Percentiles rank a stretch among this genome's conserved stretches.
Conservation (phyloP, 1,140 invertebrate species). For the Daktulosphaira vitifoliae region DNA sequence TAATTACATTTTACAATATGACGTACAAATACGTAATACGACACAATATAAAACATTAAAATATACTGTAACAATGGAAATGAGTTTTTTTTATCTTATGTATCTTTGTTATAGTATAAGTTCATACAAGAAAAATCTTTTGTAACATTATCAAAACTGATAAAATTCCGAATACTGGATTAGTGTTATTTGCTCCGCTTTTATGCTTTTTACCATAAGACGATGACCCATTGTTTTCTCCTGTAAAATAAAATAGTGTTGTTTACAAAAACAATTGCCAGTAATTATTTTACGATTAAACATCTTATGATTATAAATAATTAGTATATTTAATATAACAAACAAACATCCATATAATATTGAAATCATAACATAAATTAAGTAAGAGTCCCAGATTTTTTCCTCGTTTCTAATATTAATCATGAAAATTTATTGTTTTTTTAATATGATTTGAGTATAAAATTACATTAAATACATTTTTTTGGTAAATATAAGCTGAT, state of each 20-base stretch:
- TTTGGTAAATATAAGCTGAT: too few species aligned
- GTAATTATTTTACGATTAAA: too few species aligned
- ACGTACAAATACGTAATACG: too few species aligned
- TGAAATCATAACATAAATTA: not conserved
- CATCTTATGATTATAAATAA: too few species aligned
- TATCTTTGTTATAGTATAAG: not conserved
- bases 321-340: too few species aligned
- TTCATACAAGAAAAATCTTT: not conserved
- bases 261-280: not conserved
- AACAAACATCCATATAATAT: too few species aligned
- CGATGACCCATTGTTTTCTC: conserved; percentile 11
- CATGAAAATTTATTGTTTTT: too few species aligned
- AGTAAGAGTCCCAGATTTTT: not conserved
- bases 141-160: conserved; percentile 13
- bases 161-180: not conserved
- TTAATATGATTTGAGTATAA: too few species aligned
- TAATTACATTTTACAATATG: too few species aligned
- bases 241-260: conserved; percentile 4
- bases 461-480: too few species aligned
- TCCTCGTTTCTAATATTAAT: not conserved
- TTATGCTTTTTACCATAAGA: conserved; percentile 16
- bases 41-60: not conserved
- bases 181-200: conserved; percentile 4
- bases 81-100: not conserved
- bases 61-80: conserved; percentile 3